These are phyloP conservation scores for Nicator chloris DNA, from an alignment of 2,113 vertebrate genomes.

Conservation along the genomic window DNA sequence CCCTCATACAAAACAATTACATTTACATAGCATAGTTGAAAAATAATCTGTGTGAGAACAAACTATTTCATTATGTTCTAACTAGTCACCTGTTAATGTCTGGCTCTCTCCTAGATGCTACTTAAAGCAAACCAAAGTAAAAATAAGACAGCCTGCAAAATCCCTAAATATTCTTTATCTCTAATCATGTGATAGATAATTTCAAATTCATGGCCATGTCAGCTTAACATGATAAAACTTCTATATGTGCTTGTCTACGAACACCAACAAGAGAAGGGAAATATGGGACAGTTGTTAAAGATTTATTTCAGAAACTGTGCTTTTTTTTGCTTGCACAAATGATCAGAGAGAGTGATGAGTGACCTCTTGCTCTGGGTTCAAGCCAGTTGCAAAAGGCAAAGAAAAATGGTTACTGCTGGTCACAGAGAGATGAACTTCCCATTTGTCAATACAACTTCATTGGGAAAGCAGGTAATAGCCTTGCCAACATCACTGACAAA, in stretches of 20 bases:
- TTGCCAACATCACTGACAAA: neutral
- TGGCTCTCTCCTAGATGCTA: neutral
- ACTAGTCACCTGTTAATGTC: neutral
- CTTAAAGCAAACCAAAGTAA: neutral
- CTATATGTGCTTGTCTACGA: neutral
- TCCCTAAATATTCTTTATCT: neutral
- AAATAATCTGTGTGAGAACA: neutral
- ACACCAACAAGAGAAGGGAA: neutral
- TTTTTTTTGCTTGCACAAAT: constrained; percentile 56
- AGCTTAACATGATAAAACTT: neutral
- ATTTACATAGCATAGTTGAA: neutral
- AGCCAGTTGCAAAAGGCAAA: constrained; percentile 65
- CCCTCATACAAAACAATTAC: neutral
- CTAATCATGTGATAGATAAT: neutral
- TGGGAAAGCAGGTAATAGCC: neutral
- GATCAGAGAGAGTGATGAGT: constrained; percentile 62
- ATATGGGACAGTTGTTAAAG: constrained; percentile 53
- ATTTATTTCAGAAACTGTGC: constrained; percentile 66
- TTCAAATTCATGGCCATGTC: neutral
- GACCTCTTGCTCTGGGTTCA: constrained; percentile 65
- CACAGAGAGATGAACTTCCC: constrained; percentile 61
- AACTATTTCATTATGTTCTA: neutral
- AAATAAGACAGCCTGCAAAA: neutral
- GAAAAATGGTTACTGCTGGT: constrained; percentile 59
- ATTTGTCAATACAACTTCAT: constrained; percentile 10